Evolutionary conservation across 2,888 invertebrate genomes (phyloP), one percentile per base, ranked within the genome.

Genomic region (Habrosyne pyritoides): DNA sequence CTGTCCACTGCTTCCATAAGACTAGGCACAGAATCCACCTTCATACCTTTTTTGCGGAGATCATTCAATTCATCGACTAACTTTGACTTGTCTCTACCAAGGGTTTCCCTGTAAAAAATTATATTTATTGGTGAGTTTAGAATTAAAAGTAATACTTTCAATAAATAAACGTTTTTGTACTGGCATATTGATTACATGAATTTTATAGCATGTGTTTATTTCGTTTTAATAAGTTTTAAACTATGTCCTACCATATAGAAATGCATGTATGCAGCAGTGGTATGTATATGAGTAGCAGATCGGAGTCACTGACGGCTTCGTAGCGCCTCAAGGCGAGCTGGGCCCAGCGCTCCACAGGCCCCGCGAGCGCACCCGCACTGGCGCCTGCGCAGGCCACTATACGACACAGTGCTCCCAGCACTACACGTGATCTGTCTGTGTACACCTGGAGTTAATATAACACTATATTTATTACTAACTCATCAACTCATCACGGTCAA

Each of bases 221-320:
- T n/a, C n/a, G n/a, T n/a, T n/a, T n/a, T n/a, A n/a, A n/a, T n/a
- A n/a, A n/a, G n/a, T n/a, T n/a, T n/a, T n/a, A n/a, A n/a, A n/a
- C n/a, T n/a, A n/a, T 48, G n/a, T 4, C 84, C 82, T 68, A 94
- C 94, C 95, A 95, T 69, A 96, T 93, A 71, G 94, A 94, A 47
- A 94, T 93, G 70, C 95, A 95, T 5, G 95, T 93, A 68, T 95
- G 94, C 56, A 96, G 68, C 50, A 96, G 82, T 1, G 96, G 96
- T 69, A 95, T 89, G 73, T 96, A 96, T 36, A 96, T 91, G 48
- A 94, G 91, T 53, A 96, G 82, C 46, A 96, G 81, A 73, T 96
- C 96, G 12, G 94, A 94, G 79, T 96, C 96, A 72, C 95, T 95
- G 63, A 96, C 94, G 2, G 94, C 95, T 64, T 96, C 95, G 67